phyloP scores from a whole-genome alignment of 2,113 vertebrate genomes.

The Platysternon megacephalum region DNA sequence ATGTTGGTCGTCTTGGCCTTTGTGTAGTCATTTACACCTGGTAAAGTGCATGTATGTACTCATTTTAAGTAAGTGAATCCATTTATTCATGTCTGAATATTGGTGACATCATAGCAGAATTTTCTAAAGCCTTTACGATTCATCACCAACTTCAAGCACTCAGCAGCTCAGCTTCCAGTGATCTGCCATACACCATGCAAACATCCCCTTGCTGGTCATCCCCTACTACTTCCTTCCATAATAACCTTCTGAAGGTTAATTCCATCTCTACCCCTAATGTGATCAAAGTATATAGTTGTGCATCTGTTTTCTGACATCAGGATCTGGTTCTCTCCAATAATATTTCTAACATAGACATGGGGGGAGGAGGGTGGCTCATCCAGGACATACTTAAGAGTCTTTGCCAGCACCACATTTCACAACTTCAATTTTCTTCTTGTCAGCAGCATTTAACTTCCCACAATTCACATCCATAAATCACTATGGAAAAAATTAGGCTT shows the following conservation, averaged over 20 bases:
- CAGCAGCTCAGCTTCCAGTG: not conserved
- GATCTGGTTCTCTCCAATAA: not conserved
- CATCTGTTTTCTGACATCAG: not conserved
- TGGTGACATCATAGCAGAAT: not conserved
- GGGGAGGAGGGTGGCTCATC: not conserved
- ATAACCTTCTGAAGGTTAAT: not conserved
- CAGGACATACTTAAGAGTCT: not conserved
- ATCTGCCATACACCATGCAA: not conserved
- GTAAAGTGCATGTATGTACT: not conserved
- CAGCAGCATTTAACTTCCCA: not conserved
- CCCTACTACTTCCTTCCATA: not conserved
- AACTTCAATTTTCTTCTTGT: not conserved
- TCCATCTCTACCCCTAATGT: not conserved
- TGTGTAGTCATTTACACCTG: not conserved
- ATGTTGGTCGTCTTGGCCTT: not conserved
- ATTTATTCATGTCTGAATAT: not conserved
- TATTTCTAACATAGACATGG: not conserved
- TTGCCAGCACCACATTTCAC: not conserved
- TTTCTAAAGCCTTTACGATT: not conserved
- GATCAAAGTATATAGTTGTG: not conserved
- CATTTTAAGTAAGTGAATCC: not conserved
- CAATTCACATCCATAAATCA: not conserved
- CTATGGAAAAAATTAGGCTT: not conserved
- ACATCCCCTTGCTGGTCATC: not conserved
- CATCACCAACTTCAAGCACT: not conserved